Evolutionary conservation across 2,113 vertebrate genomes (phyloP), one percentile per base, ranked within the genome.

Genomic region (Takifugu bimaculatus): DNA sequence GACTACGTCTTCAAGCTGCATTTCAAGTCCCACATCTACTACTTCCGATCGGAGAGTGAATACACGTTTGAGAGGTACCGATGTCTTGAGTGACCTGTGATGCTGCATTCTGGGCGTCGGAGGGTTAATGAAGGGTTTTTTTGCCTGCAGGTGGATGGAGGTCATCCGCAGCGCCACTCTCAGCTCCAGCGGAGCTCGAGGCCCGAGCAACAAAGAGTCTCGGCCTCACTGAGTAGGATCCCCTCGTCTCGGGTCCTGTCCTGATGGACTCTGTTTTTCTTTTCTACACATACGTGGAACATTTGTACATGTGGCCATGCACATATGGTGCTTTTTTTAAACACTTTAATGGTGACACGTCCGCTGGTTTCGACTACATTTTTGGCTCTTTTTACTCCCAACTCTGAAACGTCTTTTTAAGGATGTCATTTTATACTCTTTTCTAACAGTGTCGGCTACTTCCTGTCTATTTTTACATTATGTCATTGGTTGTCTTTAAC

Each of bases 21-120:
- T 70, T 99, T 99, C 91, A 99, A 98, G 87, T 99, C 97, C 79
- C 97, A 99, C 0, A 91, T 99, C 73, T 99, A 99, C 85, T 99
- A 95, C 81, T 99, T 99, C 92, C 90, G 97, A 90, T 95, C 97
- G 0, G 97, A 99, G 81, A 97, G 94, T 7, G 94, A 98, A 85
- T 98, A 99, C 75, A 94, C 94, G 0, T 99, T 99, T 54, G 95
- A 98, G 79, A 94, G 97, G 97, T 98, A 86, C 63, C 2, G 1
- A 32, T 10, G 32, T 7, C 1, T 1, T 7, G 4, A 7, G 9
- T 1, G 5, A 35, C 32, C 32, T 39, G 35, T 11, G 35, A 39
- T 39, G 35, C 35, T 39, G 35, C 35, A 4, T 32, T 6, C 29
- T 32, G 29, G 29, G 29, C 7, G 29, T 32, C 29, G 35, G 15